phyloP scores from a whole-genome alignment of 2,113 vertebrate species.

The Limanda limanda region DNA sequence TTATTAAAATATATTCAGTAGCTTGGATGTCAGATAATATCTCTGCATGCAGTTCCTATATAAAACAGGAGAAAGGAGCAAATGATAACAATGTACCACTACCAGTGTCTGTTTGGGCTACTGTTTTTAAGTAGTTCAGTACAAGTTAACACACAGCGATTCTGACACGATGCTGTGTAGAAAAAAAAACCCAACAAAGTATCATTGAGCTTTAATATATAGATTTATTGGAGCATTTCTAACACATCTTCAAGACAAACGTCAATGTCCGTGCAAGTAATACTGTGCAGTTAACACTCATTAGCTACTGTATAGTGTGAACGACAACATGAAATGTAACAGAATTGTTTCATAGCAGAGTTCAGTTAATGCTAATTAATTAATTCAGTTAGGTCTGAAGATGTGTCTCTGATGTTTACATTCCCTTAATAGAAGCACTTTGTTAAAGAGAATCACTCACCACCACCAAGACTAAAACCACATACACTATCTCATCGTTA shows the following conservation, averaged over 20 bases:
- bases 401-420: background rate
- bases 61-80: too few relatives aligned
- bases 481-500: background rate
- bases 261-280: constrained; percentile 43
- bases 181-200: background rate
- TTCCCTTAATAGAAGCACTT: background rate
- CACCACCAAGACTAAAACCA: background rate
- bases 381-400: background rate
- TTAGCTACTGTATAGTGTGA: constrained; percentile 51
- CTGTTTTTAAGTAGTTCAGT: background rate
- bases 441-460: background rate
- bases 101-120: too few relatives aligned
- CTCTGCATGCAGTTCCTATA: too few relatives aligned
- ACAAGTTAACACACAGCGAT: background rate
- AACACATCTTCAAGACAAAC: constrained; percentile 43
- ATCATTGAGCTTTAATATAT: constrained; percentile 18
- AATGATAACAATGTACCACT: too few relatives aligned
- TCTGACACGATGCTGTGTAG: background rate
- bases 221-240: constrained; percentile 46
- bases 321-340: constrained; percentile 26
- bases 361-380: constrained; percentile 10
- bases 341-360: constrained; percentile 19
- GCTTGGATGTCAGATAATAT: too few relatives aligned
- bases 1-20: too few relatives aligned
- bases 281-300: constrained; percentile 58